Base-by-base conservation (phyloP, 2,797 vertebrate species). In the Clarias platycephalus region DNA sequence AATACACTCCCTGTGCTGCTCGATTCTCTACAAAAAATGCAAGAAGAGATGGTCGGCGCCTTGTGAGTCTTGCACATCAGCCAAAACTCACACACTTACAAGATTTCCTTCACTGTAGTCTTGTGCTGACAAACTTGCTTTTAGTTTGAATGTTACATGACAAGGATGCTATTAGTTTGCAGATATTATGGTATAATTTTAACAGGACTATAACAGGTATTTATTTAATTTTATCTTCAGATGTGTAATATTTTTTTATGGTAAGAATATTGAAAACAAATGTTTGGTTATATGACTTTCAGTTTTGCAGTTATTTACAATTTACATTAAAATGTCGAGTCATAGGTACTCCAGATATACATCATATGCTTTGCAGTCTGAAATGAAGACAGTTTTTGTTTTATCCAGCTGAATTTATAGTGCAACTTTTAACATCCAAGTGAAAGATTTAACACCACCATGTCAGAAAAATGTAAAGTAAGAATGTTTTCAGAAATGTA, bases 41-140 rank as follows among this genome's bases (percentile, higher is more conserved):
- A 99, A 92, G 97, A 99, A 93, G 98, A 99, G 93, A 99, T 99
- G 97, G 96, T 97, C 63, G 96, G 95, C 37, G 96, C 97, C 0
- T 94, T 99, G 98, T 99, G 94, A 96, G 96, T 93, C 91, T 63
- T 58, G 22, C 71, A 28, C 60, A 13, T 31, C 20, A 40, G 71
- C 34, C 64, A 22, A n/a, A 64, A 78, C 49, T 37, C 37, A 37
- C 37, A 37, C 37, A 37, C 37, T 37, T 37, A 37, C 37, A 37
- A 37, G 9, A 57, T 31, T 55, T 75, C 49, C 20, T 34, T 57
- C 18, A 34, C 5, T 53, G 26, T 74, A 26, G 22, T 74, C 7
- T 55, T 18, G 53, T 74, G 7, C 3, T 9, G 18, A 55, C 8
- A 74, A 10, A 7, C 15, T 53, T 26, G 68, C 22, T 15, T 44